Percentiles rank a stretch among this genome's conserved stretches.
Evolutionary conservation across 1,140 invertebrate species (phyloP).

Genomic region (Ooceraea biroi): DNA sequence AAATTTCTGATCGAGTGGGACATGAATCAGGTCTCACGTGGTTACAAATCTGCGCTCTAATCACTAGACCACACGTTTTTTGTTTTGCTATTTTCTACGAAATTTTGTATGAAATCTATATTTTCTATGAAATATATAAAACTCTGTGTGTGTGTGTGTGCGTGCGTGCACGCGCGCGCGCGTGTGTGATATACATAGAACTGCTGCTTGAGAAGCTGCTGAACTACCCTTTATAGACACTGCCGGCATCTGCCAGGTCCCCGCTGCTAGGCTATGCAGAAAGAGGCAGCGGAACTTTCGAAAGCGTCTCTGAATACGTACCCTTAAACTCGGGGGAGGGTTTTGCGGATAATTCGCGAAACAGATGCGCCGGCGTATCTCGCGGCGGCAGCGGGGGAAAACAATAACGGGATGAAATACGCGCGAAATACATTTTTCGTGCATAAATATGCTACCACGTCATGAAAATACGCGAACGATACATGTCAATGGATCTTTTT

Average conservation of each 20-base stretch:
- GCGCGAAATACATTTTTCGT: background rate
- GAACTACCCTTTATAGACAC: constrained; percentile 47
- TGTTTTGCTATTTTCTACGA: no score
- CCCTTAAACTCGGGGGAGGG: constrained; percentile 32
- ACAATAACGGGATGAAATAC: constrained; percentile 44
- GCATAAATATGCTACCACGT: constrained; percentile 34
- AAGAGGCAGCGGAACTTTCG: constrained; percentile 38
- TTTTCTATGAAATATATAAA: no score
- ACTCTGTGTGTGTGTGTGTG: no score
- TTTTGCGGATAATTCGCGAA: constrained; percentile 50
- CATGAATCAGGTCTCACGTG: no score
- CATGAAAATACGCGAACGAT: background rate
- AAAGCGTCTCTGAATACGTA: constrained; percentile 49
- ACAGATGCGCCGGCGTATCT: background rate
- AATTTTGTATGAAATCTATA: no score
- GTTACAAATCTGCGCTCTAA: no score
- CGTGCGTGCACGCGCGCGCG: no score
- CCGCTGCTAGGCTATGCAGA: background rate
- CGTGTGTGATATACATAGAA: no score
- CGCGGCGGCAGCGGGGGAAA: constrained; percentile 12
- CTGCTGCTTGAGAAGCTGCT: no score
- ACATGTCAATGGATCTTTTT: background rate
- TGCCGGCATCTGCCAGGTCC: constrained; percentile 7
- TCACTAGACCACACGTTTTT: no score
- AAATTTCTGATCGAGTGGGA: no score